Conservation (phyloP, 2,888 invertebrate species). For the Limnephilus rhombicus region DNA sequence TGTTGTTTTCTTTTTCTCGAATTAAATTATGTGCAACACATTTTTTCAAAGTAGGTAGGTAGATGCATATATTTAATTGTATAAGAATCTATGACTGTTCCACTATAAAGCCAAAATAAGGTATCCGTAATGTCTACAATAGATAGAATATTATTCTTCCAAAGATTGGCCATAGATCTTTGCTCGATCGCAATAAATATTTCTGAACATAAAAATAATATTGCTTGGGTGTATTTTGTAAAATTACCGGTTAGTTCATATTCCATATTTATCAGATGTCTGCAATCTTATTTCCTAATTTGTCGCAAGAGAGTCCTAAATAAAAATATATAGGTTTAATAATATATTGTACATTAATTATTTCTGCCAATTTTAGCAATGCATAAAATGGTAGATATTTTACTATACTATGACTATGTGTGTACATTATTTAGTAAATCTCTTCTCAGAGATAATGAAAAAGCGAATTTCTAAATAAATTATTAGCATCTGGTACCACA, state of each 20-base stretch:
- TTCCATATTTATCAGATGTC: background rate
- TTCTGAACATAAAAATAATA: background rate
- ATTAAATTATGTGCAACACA: background rate
- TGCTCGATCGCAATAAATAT: background rate
- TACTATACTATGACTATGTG: constrained; percentile 44
- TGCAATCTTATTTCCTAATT: background rate
- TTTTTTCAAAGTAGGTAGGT: background rate
- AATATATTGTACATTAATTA: constrained; percentile 21
- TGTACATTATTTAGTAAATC: constrained; percentile 41
- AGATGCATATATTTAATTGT: background rate
- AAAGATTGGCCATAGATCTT: background rate
- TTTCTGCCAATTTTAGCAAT: constrained; percentile 35
- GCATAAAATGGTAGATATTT: constrained; percentile 37
- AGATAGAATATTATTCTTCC: background rate
- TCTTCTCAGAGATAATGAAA: constrained; percentile 53
- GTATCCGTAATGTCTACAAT: background rate
- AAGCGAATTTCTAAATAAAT: constrained; percentile 67
- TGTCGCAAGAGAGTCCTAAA: constrained; percentile 4
- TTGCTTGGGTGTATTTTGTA: background rate
- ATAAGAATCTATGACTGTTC: background rate
- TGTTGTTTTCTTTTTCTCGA: background rate
- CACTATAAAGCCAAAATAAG: background rate
- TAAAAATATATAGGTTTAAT: background rate
- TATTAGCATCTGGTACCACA: constrained; percentile 63
- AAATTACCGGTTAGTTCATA: background rate